Base-by-base conservation (phyloP, 2,797 vertebrate genomes). In the Manis javanica region DNA sequence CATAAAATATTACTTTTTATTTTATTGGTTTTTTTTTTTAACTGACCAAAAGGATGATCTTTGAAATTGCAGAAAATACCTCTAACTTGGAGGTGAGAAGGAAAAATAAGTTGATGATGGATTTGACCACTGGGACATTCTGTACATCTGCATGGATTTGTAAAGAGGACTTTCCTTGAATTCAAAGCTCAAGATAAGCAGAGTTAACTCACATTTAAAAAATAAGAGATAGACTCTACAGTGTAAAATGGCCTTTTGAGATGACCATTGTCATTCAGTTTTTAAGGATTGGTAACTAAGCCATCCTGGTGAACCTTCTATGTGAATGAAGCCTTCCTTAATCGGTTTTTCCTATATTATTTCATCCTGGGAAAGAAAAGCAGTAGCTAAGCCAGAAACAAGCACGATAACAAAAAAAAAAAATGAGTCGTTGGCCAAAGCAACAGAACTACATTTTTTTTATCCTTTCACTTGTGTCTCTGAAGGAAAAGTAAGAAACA, bases 311-410 rank as follows among this genome's bases (percentile, higher is more conserved):
- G 91, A 90, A 72, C 11, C 68, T 91, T 92, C 49, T 69, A n/a
- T 94, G 61, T 83, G 87, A 94, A 94, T 51, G 59, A 82, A 91
- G 19, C 49, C 63, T 94, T 89, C 84, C 61, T 85, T 90, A 75
- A 91, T 78, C 19, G 0, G n/a, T 55, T 96, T 96, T 97, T 91
- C 64, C 81, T 95, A 1, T 90, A 46, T 91, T 96, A 88, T 95
- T 84, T 93, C 83, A 90, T 93, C 91, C 84, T 59, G 87, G 87
- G 81, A 93, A 81, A 87, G 79, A 93, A 83, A 97, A 85, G 91
- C 46, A 87, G 42, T 53, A 91, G 66, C 91, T 93, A 78, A 97
- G 92, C 87, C 91, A 95, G 95, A 95, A 97, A 84, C 83, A 94
- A 90, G 77, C 57, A 94, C 61, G 53, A 94, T 92, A 96, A 93